Evolutionary conservation across 2,888 invertebrate species (phyloP).

Genomic region (Theretra japonica): DNA sequence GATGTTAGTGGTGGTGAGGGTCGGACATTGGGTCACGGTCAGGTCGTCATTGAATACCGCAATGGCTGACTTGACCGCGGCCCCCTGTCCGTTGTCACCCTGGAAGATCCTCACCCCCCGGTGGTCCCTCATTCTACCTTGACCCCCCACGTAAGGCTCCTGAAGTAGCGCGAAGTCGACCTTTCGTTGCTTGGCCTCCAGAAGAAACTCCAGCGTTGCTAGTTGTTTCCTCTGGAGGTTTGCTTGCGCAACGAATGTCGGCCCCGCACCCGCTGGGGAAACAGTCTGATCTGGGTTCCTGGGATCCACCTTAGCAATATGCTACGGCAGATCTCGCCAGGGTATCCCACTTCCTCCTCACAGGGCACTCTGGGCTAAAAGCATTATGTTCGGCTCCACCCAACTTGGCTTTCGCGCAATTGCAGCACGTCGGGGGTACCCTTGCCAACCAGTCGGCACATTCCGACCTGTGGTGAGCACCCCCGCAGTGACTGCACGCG

Average conservation of each 20-base stretch:
- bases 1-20: slow-evolving; percentile 20
- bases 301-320: slow-evolving; percentile 34
- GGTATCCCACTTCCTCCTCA: slow-evolving; percentile 28
- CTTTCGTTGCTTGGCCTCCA: neutral
- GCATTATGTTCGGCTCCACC: too few relatives aligned
- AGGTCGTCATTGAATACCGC: too few relatives aligned
- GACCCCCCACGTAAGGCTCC: neutral
- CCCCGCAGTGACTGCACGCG: too few relatives aligned
- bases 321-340: slow-evolving; percentile 33
- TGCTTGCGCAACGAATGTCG: slow-evolving; percentile 8
- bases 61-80: too few relatives aligned
- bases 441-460: too few relatives aligned
- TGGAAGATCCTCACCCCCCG: too few relatives aligned
- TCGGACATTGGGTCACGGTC: neutral
- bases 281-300: neutral
- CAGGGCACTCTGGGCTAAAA: slow-evolving; percentile 3
- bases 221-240: slow-evolving; percentile 29
- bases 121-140: too few relatives aligned
- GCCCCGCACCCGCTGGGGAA: neutral
- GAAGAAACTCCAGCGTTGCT: slow-evolving; percentile 26
- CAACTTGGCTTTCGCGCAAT: too few relatives aligned
- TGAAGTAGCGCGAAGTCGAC: neutral
- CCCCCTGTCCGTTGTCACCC: too few relatives aligned
- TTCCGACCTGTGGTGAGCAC: too few relatives aligned
- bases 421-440: too few relatives aligned